Conservation (phyloP, 2,797 vertebrate genomes). For the Craterocephalus amniculus region DNA sequence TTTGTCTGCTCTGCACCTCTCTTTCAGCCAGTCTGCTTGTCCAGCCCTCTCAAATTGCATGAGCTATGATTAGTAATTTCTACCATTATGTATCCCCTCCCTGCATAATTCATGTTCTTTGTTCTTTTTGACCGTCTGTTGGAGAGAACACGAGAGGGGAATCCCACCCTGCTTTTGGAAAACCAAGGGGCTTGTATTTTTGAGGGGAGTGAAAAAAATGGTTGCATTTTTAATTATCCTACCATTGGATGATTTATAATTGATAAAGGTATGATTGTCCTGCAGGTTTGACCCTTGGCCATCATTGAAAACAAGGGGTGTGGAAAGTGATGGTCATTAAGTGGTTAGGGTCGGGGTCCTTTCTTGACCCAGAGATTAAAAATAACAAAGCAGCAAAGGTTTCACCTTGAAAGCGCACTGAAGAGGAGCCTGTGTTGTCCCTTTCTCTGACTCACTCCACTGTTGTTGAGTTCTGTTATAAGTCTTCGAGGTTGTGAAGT, state of each 20-base stretch:
- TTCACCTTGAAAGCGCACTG: slow-evolving; percentile 13
- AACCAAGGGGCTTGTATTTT: slow-evolving; percentile 56
- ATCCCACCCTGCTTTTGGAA: slow-evolving; percentile 71
- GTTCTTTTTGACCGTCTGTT: slow-evolving; percentile 58
- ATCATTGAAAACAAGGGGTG: slow-evolving; percentile 66
- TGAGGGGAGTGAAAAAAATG: slow-evolving; percentile 61
- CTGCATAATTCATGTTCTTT: slow-evolving; percentile 80
- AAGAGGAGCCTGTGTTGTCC: slow-evolving; percentile 53
- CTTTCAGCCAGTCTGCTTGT: slow-evolving; percentile 68
- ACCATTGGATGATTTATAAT: slow-evolving; percentile 76
- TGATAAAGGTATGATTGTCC: slow-evolving; percentile 66
- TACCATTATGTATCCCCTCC: slow-evolving; percentile 75
- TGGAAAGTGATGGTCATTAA: slow-evolving; percentile 74
- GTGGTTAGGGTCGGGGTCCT: slow-evolving; percentile 53
- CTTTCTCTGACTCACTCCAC: slow-evolving; percentile 29
- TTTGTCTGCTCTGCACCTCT: slow-evolving; percentile 52
- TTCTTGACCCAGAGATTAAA: slow-evolving; percentile 40
- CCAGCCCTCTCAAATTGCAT: slow-evolving; percentile 76
- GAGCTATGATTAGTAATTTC: slow-evolving; percentile 82
- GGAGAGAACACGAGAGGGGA: slow-evolving; percentile 77
- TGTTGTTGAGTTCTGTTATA: slow-evolving; percentile 44
- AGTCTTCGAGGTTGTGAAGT: neutral
- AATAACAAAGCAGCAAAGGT: slow-evolving; percentile 64
- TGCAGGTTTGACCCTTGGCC: slow-evolving; percentile 52
- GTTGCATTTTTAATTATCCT: slow-evolving; percentile 79